These are phyloP conservation scores for Hedya salicella DNA, from an alignment of 2,888 invertebrate genomes.

Conservation along the genomic window DNA sequence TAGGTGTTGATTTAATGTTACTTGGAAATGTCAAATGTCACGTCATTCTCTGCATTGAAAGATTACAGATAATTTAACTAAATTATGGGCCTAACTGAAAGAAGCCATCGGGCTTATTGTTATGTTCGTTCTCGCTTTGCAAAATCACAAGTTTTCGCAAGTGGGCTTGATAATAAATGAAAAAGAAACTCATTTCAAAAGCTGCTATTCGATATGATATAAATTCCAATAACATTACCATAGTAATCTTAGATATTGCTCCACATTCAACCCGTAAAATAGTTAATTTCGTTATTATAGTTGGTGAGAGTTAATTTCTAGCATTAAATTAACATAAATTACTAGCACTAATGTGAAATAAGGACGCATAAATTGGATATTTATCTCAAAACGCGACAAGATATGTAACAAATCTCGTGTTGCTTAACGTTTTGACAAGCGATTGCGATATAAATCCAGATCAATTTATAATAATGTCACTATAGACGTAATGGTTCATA, in stretches of 20 bases:
- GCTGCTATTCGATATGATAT: slow-evolving; percentile 45
- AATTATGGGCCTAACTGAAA: no score
- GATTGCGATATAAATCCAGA: slow-evolving; percentile 32
- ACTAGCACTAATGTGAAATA: slow-evolving; percentile 25
- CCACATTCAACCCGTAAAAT: slow-evolving; percentile 55
- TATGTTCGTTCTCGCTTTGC: no score
- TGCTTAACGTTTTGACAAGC: slow-evolving; percentile 38
- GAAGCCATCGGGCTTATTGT: no score
- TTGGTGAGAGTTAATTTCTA: slow-evolving; percentile 47
- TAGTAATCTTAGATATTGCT: slow-evolving; percentile 60
- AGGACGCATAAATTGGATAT: slow-evolving; percentile 34
- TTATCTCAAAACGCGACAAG: slow-evolving; percentile 28
- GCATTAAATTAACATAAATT: slow-evolving; percentile 45
- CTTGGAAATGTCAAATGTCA: no score
- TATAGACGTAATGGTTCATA: slow-evolving; percentile 43
- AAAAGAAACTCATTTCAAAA: slow-evolving; percentile 13
- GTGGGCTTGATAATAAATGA: slow-evolving; percentile 18
- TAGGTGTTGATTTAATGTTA: no score
- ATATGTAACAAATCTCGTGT: slow-evolving; percentile 28
- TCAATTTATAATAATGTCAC: slow-evolving; percentile 42
- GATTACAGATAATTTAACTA: no score
- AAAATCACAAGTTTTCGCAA: slow-evolving; percentile 4
- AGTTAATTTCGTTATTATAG: slow-evolving; percentile 46
- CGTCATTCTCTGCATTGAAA: no score
- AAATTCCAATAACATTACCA: slow-evolving; percentile 62